Percentiles rank a stretch among this genome's conserved stretches.
phyloP scores from a whole-genome alignment of 2,797 vertebrate genomes.

The Tragopan temminckii region DNA sequence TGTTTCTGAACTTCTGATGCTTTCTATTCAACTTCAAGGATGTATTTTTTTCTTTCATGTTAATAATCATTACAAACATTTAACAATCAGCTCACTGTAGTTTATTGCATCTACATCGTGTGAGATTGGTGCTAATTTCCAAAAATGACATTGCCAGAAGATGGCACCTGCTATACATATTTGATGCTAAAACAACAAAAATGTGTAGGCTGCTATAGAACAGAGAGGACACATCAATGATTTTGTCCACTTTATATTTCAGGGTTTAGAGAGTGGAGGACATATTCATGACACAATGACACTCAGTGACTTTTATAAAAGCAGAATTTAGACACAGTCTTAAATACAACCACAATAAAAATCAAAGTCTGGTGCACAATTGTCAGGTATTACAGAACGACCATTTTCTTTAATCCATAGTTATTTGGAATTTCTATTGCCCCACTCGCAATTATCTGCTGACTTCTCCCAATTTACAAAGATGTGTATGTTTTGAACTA shows the following conservation, averaged over 20 bases:
- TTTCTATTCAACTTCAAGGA: background rate
- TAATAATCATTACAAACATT: background rate
- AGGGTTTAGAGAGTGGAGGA: background rate
- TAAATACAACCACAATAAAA: background rate
- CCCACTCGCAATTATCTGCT: background rate
- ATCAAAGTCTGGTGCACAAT: background rate
- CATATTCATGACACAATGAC: background rate
- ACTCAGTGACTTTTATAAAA: background rate
- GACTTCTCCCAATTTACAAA: background rate
- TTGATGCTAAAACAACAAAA: constrained; percentile 26
- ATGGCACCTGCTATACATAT: constrained; percentile 72
- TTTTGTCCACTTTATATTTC: background rate
- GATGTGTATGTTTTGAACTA: background rate
- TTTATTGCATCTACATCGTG: background rate
- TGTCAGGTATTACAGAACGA: background rate
- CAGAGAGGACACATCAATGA: background rate
- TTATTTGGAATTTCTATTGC: background rate
- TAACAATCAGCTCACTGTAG: background rate
- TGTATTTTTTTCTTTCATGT: background rate
- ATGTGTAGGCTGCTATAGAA: constrained; percentile 7
- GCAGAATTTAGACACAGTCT: background rate
- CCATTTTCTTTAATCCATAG: background rate
- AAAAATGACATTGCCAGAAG: constrained; percentile 65
- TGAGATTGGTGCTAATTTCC: background rate
- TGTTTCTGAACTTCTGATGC: background rate